Base-by-base conservation (phyloP, 2,888 invertebrate genomes). In the Thyatira batis region DNA sequence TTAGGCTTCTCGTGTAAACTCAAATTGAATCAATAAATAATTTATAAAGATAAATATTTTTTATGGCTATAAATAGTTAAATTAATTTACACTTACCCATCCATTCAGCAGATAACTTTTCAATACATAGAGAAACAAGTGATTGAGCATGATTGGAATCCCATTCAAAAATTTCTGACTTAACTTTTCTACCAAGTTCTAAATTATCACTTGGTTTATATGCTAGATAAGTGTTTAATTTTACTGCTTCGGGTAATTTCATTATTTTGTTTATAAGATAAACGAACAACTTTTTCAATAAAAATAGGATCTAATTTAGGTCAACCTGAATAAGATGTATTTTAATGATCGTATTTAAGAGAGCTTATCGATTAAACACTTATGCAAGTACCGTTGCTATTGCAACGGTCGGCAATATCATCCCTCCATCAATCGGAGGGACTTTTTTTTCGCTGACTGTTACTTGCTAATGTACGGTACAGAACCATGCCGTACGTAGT, bases 121-220 rank as follows among this genome's bases (percentile, higher is more conserved):
- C 79, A 28, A 94, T 85, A 65, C 93, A 93, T 46, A 92, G 65
- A 9, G 78, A 74, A 9, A 85, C 79, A 39, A 94, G 82, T 4
- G 89, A 64, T 59, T 92, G 92, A 27, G 91, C 89, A 52, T 90
- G 84, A 46, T 89, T 81, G 8, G 61, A 58, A 70, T 93, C 90
- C 93, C 93, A 94, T 23, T 85, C 75, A 61, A 94, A 93, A 57
- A 89, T 67, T 80, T 94, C 94, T 0, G 93, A 71, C 60, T 88
- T 79, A 20, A 94, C 61, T 73, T 82, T 86, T 62, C 93, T 76
- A 39, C 69, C 54, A 3, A 72, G 65, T 78, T 94, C 93, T 23
- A 79, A 78, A 64, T 60, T 77, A 58, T 55, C 72, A 44, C 51
- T 76, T 68, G 85, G 85, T 54, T 84, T 83, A 66, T 93, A 94